phyloP scores from a whole-genome alignment of 2,113 vertebrate genomes.

The Myanophis thanlyinensis region DNA sequence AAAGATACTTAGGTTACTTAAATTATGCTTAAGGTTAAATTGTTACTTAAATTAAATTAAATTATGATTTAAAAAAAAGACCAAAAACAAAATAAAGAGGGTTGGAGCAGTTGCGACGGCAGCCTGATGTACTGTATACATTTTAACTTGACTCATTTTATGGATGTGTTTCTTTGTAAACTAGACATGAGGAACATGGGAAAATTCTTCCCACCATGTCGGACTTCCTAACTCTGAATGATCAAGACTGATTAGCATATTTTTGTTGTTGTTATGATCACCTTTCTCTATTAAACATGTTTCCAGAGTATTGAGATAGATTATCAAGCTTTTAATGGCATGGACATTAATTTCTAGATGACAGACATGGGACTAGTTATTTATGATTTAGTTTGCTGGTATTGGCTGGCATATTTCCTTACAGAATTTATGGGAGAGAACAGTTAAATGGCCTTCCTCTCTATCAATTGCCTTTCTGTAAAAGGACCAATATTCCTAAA shows the following conservation, averaged over 20 bases:
- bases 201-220: background rate
- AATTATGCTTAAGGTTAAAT: no score
- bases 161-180: background rate
- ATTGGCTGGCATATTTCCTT: background rate
- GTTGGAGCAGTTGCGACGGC: no score
- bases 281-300: background rate
- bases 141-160: background rate
- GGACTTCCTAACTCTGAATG: background rate
- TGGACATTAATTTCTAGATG: background rate
- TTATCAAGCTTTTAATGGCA: background rate
- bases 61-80: no score
- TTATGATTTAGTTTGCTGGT: background rate
- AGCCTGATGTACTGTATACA: background rate
- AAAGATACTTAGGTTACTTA: no score
- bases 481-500: background rate
- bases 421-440: background rate
- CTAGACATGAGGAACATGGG: background rate
- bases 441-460: background rate
- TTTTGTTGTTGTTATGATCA: background rate
- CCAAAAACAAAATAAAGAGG: no score
- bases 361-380: background rate
- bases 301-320: background rate
- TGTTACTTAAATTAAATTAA: no score
- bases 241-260: background rate
- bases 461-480: background rate